A percentile compares a stretch with the other conserved stretches of the same genome.
Evolutionary conservation across 2,113 vertebrate genomes (phyloP).

Genomic region (Neodon shergylaensis): DNA sequence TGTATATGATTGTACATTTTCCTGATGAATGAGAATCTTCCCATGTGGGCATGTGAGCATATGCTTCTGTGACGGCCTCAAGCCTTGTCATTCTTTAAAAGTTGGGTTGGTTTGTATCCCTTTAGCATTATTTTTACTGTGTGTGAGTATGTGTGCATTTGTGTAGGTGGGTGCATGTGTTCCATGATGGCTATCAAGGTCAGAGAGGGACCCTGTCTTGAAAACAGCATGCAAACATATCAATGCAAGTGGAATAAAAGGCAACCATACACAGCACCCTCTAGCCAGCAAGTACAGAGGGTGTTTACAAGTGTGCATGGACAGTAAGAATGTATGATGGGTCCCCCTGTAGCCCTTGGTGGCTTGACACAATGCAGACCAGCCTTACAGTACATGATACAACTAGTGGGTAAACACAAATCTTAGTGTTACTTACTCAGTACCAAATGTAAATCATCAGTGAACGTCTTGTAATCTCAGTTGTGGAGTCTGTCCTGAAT

Average conservation of each 20-base stretch:
- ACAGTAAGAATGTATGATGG: too few species aligned
- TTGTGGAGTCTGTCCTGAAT: neutral
- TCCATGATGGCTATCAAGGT: neutral
- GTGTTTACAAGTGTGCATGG: too few species aligned
- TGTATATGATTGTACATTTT: neutral
- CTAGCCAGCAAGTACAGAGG: too few species aligned
- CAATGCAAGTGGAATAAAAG: too few species aligned
- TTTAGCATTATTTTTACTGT: neutral
- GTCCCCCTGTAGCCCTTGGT: neutral
- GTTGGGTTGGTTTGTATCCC: neutral
- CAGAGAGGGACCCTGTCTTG: neutral
- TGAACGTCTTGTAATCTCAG: neutral
- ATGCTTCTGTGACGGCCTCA: slow-evolving; percentile 41
- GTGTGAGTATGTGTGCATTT: neutral
- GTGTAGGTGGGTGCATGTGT: neutral
- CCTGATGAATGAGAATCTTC: slow-evolving; percentile 12
- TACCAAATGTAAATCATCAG: neutral
- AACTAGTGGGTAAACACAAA: neutral
- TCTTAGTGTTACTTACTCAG: slow-evolving; percentile 2
- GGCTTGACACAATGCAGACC: neutral
- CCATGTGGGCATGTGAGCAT: neutral
- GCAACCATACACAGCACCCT: too few species aligned
- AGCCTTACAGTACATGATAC: neutral
- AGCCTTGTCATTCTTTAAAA: neutral
- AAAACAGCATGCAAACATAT: too few species aligned